Conservation (phyloP, 2,797 vertebrate genomes). For the Acridotheres tristis region DNA sequence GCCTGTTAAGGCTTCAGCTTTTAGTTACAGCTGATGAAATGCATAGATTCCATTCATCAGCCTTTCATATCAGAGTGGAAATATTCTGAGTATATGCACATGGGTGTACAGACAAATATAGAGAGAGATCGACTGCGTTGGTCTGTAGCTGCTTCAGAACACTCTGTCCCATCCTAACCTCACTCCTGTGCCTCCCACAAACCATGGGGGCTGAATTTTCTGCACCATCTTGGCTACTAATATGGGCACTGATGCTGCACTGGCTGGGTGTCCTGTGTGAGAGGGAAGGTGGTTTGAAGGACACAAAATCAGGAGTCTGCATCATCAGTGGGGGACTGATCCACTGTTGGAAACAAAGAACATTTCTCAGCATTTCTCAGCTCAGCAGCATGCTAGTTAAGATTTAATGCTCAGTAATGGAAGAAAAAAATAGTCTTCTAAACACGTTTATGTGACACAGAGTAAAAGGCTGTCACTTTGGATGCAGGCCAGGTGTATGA, state of each 20-base stretch:
- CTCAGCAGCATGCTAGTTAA: not conserved
- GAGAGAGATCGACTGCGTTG: not conserved
- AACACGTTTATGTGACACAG: accelerated
- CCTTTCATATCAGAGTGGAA: not conserved
- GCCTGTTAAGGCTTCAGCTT: not conserved
- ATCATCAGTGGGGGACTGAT: not conserved
- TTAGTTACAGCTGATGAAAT: not conserved
- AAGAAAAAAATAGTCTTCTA: not conserved
- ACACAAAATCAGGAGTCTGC: not conserved
- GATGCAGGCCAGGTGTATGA: not conserved
- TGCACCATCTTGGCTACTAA: not conserved
- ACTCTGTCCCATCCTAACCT: not conserved
- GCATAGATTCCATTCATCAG: not conserved
- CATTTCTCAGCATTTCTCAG: not conserved
- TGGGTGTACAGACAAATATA: not conserved
- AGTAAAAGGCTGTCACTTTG: not conserved
- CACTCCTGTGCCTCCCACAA: not conserved
- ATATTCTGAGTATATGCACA: not conserved
- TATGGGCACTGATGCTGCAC: accelerated
- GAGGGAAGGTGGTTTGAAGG: not conserved
- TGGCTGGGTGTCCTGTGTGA: accelerated
- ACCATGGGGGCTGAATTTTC: not conserved
- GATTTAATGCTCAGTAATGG: not conserved
- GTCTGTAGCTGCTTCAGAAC: not conserved
- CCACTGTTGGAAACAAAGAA: not conserved